A percentile compares a stretch with the other conserved stretches of the same genome.
These are phyloP conservation scores for Sinelater perroti DNA, from an alignment of 2,888 invertebrate genomes.

Conservation along the genomic window DNA sequence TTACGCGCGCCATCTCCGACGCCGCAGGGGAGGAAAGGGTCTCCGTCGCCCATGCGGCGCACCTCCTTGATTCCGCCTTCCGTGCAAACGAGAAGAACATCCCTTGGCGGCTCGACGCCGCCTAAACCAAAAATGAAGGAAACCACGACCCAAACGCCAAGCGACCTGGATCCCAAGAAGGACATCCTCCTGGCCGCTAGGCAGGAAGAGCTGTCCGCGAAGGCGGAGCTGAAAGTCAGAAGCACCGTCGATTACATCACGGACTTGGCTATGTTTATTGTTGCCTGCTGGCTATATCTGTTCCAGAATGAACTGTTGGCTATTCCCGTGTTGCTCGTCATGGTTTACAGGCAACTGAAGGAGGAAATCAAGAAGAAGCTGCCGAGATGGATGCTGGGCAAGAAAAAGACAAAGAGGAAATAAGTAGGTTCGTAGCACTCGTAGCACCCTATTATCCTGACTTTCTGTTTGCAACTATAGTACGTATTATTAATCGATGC, in stretches of 20 bases:
- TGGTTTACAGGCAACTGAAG: slow-evolving; percentile 80
- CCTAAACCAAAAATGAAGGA: slow-evolving; percentile 52
- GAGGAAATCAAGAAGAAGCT: slow-evolving; percentile 69
- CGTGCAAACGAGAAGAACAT: slow-evolving; percentile 9
- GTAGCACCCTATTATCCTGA: no score
- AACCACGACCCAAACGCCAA: slow-evolving; percentile 58
- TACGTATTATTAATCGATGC: background rate
- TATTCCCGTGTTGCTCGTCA: slow-evolving; percentile 78
- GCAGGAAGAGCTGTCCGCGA: slow-evolving; percentile 67
- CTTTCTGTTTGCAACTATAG: background rate
- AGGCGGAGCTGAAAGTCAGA: slow-evolving; percentile 74
- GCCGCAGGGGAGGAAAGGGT: slow-evolving; percentile 28
- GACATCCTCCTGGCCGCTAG: slow-evolving; percentile 45
- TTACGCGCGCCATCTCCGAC: slow-evolving; percentile 31
- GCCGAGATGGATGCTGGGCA: slow-evolving; percentile 66
- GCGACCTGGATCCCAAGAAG: background rate
- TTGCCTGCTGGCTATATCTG: slow-evolving; percentile 83
- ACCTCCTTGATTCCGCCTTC: slow-evolving; percentile 19
- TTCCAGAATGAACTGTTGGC: slow-evolving; percentile 82
- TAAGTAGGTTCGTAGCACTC: slow-evolving; percentile 7
- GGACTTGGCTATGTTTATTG: slow-evolving; percentile 76
- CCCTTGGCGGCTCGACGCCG: slow-evolving; percentile 8
- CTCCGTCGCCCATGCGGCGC: slow-evolving; percentile 42
- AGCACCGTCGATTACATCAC: slow-evolving; percentile 76
- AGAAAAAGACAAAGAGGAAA: slow-evolving; percentile 32